These are phyloP conservation scores for Oceanodroma leucorhoa DNA, from an alignment of 2,797 vertebrate genomes.

Conservation along the genomic window DNA sequence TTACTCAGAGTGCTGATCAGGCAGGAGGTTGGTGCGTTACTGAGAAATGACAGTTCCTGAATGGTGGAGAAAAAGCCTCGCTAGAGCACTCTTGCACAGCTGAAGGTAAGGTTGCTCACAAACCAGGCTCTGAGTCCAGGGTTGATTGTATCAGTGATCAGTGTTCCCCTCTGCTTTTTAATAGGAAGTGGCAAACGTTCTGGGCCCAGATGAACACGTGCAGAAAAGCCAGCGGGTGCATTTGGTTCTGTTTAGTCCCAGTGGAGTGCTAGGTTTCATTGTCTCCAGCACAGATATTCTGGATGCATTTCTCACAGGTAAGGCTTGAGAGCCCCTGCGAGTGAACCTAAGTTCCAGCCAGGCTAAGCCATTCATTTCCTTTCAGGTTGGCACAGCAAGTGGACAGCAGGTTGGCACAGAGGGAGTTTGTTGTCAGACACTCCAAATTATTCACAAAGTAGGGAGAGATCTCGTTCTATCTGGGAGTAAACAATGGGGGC, in stretches of 20 bases:
- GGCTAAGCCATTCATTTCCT: not conserved
- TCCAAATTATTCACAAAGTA: not conserved
- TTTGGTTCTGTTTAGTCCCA: conserved; percentile 82
- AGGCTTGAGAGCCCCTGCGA: not conserved
- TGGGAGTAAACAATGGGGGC: not conserved
- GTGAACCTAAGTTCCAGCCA: not conserved
- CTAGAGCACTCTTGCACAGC: not conserved
- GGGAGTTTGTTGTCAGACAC: not conserved
- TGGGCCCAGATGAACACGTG: conserved; percentile 85
- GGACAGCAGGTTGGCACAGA: not conserved
- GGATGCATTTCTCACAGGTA: conserved; percentile 82
- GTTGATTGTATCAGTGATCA: not conserved
- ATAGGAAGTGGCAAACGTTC: conserved; percentile 79
- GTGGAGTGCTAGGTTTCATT: conserved; percentile 88
- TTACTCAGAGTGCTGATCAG: not conserved
- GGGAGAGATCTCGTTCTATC: not conserved
- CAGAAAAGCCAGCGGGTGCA: conserved; percentile 77
- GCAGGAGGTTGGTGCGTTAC: not conserved
- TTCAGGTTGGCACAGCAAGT: not conserved
- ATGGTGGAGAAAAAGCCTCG: accelerated
- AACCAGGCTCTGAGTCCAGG: not conserved
- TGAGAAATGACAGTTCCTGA: not conserved
- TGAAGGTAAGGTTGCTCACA: not conserved
- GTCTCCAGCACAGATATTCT: conserved; percentile 75
- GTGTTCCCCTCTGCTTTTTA: not conserved